Evolutionary conservation across 2,888 invertebrate genomes (phyloP).

Genomic region (Tachina fera): DNA sequence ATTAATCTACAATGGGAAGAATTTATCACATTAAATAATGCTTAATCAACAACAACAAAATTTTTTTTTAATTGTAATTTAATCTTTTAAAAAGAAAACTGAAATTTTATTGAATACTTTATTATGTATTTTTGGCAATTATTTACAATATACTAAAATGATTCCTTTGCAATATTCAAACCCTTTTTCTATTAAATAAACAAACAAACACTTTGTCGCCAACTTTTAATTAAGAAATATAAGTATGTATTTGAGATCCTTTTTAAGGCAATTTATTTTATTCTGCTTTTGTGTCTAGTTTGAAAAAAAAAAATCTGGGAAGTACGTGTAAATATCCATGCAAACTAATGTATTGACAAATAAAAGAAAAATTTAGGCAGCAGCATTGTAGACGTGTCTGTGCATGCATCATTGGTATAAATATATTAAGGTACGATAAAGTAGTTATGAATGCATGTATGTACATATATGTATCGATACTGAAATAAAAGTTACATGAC

Average conservation of each 20-base stretch:
- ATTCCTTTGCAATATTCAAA: conserved; percentile 27
- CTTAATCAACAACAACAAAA: too few relatives aligned
- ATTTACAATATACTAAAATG: conserved; percentile 13
- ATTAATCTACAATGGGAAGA: neutral
- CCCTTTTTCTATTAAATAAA: neutral
- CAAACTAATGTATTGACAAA: conserved; percentile 56
- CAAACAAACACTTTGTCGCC: neutral
- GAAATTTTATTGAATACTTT: neutral
- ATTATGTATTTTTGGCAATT: neutral
- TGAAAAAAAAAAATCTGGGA: conserved; percentile 1
- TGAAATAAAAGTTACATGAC: conserved; percentile 31
- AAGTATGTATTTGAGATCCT: conserved; percentile 6
- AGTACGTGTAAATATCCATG: conserved; percentile 10
- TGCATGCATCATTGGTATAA: neutral
- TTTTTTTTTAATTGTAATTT: too few relatives aligned
- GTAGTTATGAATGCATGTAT: conserved; percentile 20
- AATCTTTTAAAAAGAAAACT: too few relatives aligned
- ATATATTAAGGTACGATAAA: conserved; percentile 31
- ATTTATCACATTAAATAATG: neutral
- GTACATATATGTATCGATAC: conserved; percentile 26
- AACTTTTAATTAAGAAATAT: conserved; percentile 43
- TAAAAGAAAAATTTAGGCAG: conserved; percentile 18
- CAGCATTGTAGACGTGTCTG: neutral
- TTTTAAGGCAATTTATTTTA: neutral
- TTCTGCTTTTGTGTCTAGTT: conserved; percentile 13